Percentiles rank a stretch among this genome's conserved stretches.
Evolutionary conservation across 2,888 invertebrate genomes (phyloP).

Genomic region (Acrocyrtus sp.): DNA sequence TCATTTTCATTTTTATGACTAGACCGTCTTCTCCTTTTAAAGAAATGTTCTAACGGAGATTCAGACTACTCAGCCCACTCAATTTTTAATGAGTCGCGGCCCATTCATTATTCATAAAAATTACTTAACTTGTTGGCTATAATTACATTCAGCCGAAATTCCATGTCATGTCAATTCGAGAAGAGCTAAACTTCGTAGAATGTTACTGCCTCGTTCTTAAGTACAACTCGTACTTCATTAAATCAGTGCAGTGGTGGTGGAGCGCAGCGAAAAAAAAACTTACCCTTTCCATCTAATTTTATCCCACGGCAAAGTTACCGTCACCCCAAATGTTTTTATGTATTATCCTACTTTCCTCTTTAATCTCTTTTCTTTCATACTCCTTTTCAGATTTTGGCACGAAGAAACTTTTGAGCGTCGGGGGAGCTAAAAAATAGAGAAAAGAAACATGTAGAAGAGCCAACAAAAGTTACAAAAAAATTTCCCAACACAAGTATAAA

Average conservation of each 20-base stretch:
- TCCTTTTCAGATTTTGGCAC: constrained; percentile 14
- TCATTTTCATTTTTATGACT: too few relatives aligned
- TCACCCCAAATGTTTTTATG: constrained; percentile 32
- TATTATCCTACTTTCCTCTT: constrained; percentile 29
- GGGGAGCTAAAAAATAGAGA: constrained; percentile 38
- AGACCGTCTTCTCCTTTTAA: too few relatives aligned
- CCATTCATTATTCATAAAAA: too few relatives aligned
- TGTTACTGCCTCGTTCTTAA: too few relatives aligned
- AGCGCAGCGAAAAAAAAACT: constrained; percentile 9
- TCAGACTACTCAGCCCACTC: too few relatives aligned
- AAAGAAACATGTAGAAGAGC: constrained; percentile 33
- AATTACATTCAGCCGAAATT: too few relatives aligned
- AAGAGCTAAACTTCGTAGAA: too few relatives aligned
- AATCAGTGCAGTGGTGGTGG: constrained; percentile 7
- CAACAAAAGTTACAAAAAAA: constrained; percentile 43
- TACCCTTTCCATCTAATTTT: constrained; percentile 29
- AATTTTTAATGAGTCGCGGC: too few relatives aligned
- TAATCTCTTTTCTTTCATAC: constrained; percentile 34
- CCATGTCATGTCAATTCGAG: too few relatives aligned
- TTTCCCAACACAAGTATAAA: not conserved
- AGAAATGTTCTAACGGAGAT: too few relatives aligned
- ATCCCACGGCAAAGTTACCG: constrained; percentile 8
- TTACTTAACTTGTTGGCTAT: too few relatives aligned
- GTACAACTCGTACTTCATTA: constrained; percentile 41
- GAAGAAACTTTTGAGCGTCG: constrained; percentile 37